Evolutionary conservation across 2,888 invertebrate species (phyloP).

Genomic region (Sicus ferrugineus): DNA sequence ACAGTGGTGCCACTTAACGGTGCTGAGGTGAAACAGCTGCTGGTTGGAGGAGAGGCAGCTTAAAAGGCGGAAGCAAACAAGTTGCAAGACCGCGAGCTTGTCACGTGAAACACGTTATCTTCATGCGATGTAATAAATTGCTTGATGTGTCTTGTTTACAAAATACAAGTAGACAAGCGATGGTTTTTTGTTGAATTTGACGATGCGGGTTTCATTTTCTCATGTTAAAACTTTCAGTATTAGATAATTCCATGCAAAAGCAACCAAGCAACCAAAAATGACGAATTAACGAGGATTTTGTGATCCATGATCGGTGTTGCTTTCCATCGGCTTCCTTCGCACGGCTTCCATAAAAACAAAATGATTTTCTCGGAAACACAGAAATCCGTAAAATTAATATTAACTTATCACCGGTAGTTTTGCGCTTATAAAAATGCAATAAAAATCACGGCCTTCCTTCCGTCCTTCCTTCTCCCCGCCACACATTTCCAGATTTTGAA

Average conservation of each 20-base stretch:
- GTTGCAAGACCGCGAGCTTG: background rate
- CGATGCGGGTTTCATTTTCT: too few relatives aligned
- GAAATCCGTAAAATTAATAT: too few relatives aligned
- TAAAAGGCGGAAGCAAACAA: background rate
- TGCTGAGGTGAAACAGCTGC: background rate
- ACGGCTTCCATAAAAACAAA: background rate
- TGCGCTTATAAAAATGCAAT: too few relatives aligned
- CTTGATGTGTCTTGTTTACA: background rate
- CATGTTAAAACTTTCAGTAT: too few relatives aligned
- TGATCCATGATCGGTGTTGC: background rate
- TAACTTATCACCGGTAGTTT: background rate
- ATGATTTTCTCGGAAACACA: background rate
- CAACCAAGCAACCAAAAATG: background rate
- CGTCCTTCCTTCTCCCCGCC: background rate
- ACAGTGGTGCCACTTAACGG: background rate
- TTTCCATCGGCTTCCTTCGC: too few relatives aligned
- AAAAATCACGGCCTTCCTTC: background rate
- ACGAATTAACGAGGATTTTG: background rate
- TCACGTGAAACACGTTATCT: slow-evolving; percentile 20
- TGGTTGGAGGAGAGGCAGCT: slow-evolving; percentile 1
- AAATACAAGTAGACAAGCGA: background rate
- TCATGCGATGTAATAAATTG: slow-evolving; percentile 16
- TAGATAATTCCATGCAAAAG: background rate
- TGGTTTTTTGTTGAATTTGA: background rate
- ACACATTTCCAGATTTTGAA: background rate